Conservation (phyloP, 1,140 invertebrate genomes). For the Drosophila punjabiensis region DNA sequence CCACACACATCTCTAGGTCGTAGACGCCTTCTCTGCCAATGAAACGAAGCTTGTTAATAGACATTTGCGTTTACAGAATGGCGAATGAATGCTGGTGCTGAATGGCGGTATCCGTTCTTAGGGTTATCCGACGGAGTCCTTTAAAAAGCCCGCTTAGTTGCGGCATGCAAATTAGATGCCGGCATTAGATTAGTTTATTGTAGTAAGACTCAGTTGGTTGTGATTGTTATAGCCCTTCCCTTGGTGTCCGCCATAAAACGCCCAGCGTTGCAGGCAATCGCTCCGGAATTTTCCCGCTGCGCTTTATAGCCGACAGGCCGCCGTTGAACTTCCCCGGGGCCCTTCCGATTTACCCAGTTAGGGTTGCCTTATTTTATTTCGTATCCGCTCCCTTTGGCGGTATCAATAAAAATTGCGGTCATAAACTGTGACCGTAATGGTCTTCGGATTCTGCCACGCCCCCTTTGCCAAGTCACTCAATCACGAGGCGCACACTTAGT, state of each 20-base stretch:
- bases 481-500: constrained; percentile 59
- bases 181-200: constrained; percentile 59
- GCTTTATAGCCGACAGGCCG: constrained; percentile 38
- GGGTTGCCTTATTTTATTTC: constrained; percentile 46
- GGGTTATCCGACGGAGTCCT: constrained; percentile 30
- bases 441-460: constrained; percentile 54
- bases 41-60: constrained; percentile 47
- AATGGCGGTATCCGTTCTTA: constrained; percentile 39
- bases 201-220: constrained; percentile 32
- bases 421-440: constrained; percentile 66
- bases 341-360: constrained; percentile 17
- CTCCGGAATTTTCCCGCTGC: constrained; percentile 28
- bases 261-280: constrained; percentile 27
- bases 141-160: constrained; percentile 56
- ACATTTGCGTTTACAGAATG: constrained; percentile 36
- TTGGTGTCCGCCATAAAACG: constrained; percentile 55
- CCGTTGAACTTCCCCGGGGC: constrained; percentile 36
- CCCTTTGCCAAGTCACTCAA: constrained; percentile 57
- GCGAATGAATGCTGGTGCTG: constrained; percentile 10
- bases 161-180: constrained; percentile 52
- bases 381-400: constrained; percentile 69
- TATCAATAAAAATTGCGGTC: constrained; percentile 81
- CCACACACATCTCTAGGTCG: constrained; percentile 23
- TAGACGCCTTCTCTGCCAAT: constrained; percentile 17
- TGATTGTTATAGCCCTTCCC: constrained; percentile 62